These are phyloP conservation scores for Nerophis lumbriciformis DNA, from an alignment of 2,113 vertebrate species.

Conservation along the genomic window DNA sequence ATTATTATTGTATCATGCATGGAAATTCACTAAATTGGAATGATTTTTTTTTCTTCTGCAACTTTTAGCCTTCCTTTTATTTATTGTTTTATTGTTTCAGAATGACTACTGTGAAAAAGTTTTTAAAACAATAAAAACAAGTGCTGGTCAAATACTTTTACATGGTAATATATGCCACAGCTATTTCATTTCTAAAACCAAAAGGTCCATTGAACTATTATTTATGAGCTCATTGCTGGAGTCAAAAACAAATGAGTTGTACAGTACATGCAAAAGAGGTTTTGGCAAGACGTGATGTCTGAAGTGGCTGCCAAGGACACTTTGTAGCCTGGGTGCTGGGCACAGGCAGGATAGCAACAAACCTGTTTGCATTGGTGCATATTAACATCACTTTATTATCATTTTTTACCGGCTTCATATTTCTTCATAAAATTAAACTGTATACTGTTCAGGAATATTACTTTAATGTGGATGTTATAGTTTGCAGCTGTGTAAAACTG, in stretches of 20 bases:
- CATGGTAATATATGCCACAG: too few relatives aligned
- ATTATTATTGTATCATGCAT: too few relatives aligned
- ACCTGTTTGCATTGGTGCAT: conserved; percentile 1
- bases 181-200: neutral
- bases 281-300: conserved; percentile 2
- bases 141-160: too few relatives aligned
- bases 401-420: too few relatives aligned
- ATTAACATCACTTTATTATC: neutral
- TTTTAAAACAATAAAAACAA: too few relatives aligned
- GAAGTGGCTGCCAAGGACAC: conserved; percentile 1
- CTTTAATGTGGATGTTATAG: neutral
- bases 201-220: conserved; percentile 1
- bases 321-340: conserved; percentile 2
- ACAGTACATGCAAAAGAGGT: neutral
- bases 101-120: too few relatives aligned
- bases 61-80: too few relatives aligned
- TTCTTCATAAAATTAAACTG: too few relatives aligned
- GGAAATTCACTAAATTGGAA: too few relatives aligned
- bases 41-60: too few relatives aligned
- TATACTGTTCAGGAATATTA: too few relatives aligned
- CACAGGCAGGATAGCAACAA: conserved; percentile 8
- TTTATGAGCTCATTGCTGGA: conserved; percentile 2
- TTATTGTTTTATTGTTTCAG: too few relatives aligned
- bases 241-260: conserved; percentile 6
- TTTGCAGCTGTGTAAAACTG: neutral